phyloP scores from a whole-genome alignment of 2,113 vertebrate species.

The Engystomops pustulosus region DNA sequence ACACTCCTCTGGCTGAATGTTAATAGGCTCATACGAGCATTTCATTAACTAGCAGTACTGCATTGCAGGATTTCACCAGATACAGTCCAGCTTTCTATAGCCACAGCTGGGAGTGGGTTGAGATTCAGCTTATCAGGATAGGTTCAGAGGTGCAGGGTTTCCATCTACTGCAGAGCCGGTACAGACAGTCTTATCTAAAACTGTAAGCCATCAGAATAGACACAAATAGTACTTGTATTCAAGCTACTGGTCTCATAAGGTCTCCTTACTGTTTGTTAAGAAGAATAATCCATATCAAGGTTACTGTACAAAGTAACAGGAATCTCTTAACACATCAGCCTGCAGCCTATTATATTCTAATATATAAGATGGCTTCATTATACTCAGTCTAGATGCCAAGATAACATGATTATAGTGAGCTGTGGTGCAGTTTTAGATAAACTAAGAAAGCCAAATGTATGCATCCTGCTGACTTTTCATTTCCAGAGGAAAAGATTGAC shows the following conservation, averaged over 20 bases:
- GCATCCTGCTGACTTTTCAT: too few relatives aligned
- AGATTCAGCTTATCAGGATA: constrained; percentile 20
- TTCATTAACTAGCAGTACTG: constrained; percentile 77
- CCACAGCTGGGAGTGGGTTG: constrained; percentile 17
- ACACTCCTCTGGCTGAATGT: constrained; percentile 67
- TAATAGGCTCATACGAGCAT: constrained; percentile 77
- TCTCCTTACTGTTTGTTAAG: not conserved
- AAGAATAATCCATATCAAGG: constrained; percentile 3
- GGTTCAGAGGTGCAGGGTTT: constrained; percentile 11
- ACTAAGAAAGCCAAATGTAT: too few relatives aligned
- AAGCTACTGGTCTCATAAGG: not conserved
- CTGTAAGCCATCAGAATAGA: constrained; percentile 1
- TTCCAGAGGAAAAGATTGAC: too few relatives aligned
- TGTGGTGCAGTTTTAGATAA: too few relatives aligned
- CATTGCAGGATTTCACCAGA: constrained; percentile 73
- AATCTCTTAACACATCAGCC: not conserved
- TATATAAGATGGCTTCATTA: too few relatives aligned
- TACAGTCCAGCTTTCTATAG: constrained; percentile 46
- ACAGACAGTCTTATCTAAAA: constrained; percentile 11
- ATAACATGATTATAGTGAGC: too few relatives aligned
- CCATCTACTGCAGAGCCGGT: constrained; percentile 32
- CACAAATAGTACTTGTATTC: not conserved
- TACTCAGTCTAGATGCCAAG: too few relatives aligned
- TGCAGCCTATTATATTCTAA: too few relatives aligned
- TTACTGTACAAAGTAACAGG: not conserved